Conservation (phyloP, 2,797 vertebrate genomes). For the Sebastes trivittatus region DNA sequence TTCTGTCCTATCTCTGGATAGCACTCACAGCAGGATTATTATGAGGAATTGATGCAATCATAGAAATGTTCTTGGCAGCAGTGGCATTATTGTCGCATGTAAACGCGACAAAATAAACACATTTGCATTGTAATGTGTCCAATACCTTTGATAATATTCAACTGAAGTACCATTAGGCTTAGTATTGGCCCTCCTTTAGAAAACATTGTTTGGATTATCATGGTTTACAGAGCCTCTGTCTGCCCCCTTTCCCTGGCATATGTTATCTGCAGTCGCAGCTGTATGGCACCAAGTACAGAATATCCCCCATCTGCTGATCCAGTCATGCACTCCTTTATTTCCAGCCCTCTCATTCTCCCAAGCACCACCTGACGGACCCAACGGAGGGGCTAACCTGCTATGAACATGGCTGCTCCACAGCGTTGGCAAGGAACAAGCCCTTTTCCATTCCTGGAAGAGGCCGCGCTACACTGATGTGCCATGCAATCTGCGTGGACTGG, state of each 20-base stretch:
- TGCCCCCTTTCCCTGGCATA: conserved; percentile 68
- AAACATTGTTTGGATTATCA: conserved; percentile 69
- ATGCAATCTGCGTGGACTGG: conserved; percentile 66
- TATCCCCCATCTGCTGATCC: conserved; percentile 72
- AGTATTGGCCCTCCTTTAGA: conserved; percentile 55
- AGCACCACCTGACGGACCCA: conserved; percentile 66
- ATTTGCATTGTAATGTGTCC: conserved; percentile 62
- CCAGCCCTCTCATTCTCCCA: conserved; percentile 60
- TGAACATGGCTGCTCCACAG: conserved; percentile 58
- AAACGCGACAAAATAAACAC: conserved; percentile 45
- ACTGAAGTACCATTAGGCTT: conserved; percentile 65
- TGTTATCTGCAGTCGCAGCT: conserved; percentile 76
- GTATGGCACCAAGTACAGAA: conserved; percentile 72
- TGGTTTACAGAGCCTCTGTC: conserved; percentile 66
- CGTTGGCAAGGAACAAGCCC: conserved; percentile 54
- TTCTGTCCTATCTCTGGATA: neutral
- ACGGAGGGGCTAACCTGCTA: conserved; percentile 69
- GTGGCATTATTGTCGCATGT: conserved; percentile 11
- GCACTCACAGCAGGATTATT: conserved; percentile 24
- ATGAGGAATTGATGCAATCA: conserved; percentile 40
- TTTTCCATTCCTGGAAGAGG: conserved; percentile 51
- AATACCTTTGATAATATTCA: conserved; percentile 59
- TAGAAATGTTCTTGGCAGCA: conserved; percentile 30
- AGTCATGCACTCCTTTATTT: conserved; percentile 73
- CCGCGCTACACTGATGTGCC: conserved; percentile 55